A percentile compares a stretch with the other conserved stretches of the same genome.
Evolutionary conservation across 2,888 invertebrate species (phyloP).

Genomic region (Rhagonycha fulva): DNA sequence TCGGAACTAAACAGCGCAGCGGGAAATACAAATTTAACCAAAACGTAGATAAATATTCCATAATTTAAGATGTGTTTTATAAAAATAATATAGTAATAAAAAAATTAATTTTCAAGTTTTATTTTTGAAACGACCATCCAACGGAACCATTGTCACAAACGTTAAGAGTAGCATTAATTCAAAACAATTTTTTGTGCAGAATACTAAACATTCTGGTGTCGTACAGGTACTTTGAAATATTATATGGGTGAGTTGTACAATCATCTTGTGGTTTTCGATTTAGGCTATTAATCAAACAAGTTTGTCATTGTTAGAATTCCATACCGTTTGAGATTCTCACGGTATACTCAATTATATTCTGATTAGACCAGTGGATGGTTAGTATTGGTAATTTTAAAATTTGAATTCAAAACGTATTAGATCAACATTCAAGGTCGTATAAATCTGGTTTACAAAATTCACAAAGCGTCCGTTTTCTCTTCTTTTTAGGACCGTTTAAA

Average conservation of each 20-base stretch:
- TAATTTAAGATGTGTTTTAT: background rate
- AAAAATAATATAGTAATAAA: too few relatives aligned
- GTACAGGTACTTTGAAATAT: background rate
- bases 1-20: background rate
- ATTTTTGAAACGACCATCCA: background rate
- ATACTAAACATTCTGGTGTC: background rate
- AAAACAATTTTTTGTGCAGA: background rate
- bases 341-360: background rate
- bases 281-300: background rate
- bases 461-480: constrained; percentile 2
- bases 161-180: background rate
- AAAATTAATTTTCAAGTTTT: background rate
- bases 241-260: background rate
- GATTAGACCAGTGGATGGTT: background rate
- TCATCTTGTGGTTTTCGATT: background rate
- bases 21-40: background rate
- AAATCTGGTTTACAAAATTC: background rate
- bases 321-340: background rate
- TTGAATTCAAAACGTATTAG: background rate
- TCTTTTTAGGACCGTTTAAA: constrained; percentile 27
- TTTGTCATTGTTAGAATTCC: background rate
- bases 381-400: background rate
- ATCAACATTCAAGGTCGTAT: background rate
- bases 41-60: background rate
- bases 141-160: background rate